phyloP scores from a whole-genome alignment of 2,113 vertebrate genomes.

The Cheirogaleus medius region DNA sequence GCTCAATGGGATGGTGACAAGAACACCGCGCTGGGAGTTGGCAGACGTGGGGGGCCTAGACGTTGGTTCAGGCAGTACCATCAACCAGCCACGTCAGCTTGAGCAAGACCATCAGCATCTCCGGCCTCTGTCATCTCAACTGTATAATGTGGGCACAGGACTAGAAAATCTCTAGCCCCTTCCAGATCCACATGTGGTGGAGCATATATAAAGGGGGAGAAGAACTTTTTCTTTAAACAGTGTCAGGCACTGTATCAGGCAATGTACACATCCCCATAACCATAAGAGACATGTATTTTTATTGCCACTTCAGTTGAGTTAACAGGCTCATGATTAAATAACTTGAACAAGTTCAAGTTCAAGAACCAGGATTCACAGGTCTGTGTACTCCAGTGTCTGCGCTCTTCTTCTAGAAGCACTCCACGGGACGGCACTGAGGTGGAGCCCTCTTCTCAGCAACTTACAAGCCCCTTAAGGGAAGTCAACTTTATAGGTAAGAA shows the following conservation, averaged over 20 bases:
- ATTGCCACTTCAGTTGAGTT: neutral
- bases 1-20: neutral
- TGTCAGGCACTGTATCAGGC: neutral
- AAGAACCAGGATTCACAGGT: neutral
- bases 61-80: neutral
- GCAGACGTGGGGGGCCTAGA: neutral
- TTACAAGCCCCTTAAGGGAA: neutral
- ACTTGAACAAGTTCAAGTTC: neutral
- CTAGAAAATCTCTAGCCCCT: neutral
- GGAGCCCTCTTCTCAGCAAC: neutral
- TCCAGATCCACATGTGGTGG: neutral
- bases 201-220: neutral
- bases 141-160: neutral
- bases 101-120: neutral
- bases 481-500: neutral
- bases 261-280: neutral
- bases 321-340: neutral
- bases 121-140: neutral
- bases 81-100: neutral
- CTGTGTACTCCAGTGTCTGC: neutral
- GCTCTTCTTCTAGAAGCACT: neutral
- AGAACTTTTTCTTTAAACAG: neutral
- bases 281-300: neutral
- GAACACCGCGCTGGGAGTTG: neutral
- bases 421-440: neutral